Base-by-base conservation (phyloP, 1,140 invertebrate genomes). In the Eumeta japonica region DNA sequence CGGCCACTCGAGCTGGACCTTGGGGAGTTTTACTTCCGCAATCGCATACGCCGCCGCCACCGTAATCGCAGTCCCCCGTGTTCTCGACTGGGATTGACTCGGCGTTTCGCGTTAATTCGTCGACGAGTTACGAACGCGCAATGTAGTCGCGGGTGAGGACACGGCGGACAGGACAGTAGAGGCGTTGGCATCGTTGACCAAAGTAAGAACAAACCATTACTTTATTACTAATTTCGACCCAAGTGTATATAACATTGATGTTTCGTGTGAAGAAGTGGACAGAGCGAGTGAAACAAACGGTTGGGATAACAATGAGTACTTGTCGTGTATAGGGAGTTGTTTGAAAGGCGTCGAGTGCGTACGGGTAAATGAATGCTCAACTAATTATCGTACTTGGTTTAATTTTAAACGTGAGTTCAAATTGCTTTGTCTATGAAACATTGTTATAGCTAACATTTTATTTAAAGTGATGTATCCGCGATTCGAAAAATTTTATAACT, bases 401-500 rank as follows among this genome's bases (percentile, higher is more conserved):
- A 35, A 35, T 13, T 35, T 48, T 24, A 35, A 35, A 13, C 13
- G n/a, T 1, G 33, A 35, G 11, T 35, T 35, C 14, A n/a, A 11
- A 20, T 19, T 19, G 2, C n/a, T 35, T 2, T 35, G 33, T n/a
- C 17, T 14, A 3, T 20, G n/a, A 19, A 35, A 2, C 12, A 3
- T 35, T 11, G 33, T 20, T 24, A 11, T 11, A 11, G 33, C 33
- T 10, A 35, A 35, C 15, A 35, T 35, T 20, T 24, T 35, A 24
- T 35, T 20, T n/a, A 12, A 35, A 10, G 45, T 43, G 11, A 46
- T 46, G 45, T 12, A 14, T 18, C 34, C 15, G 35, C 15, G 3
- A 36, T 37, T 46, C 45, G 2, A 34, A 36, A 4, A 12, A 37
- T 7, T 46, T 28, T 34, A 10, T 15, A 5, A 46, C 43, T 16